Evolutionary conservation across 2,113 vertebrate genomes (phyloP).

Genomic region (Poecilia latipinna): DNA sequence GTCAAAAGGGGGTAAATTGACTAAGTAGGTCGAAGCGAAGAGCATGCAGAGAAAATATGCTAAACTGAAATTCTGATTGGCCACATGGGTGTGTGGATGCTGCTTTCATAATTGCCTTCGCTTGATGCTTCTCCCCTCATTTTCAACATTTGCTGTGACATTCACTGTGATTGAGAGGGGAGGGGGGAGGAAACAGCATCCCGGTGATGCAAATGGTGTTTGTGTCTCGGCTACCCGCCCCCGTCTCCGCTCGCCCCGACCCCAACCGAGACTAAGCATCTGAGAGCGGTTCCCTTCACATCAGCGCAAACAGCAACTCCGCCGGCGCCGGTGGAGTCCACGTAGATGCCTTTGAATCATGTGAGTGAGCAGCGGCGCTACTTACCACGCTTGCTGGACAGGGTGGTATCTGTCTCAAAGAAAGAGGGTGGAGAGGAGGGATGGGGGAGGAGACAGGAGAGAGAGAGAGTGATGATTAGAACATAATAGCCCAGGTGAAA

Average conservation of each 20-base stretch:
- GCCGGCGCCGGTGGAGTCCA: slow-evolving; percentile 29
- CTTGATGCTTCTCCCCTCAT: slow-evolving; percentile 53
- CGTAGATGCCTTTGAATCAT: slow-evolving; percentile 43
- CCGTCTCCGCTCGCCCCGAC: slow-evolving; percentile 8
- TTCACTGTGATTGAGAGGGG: slow-evolving; percentile 43
- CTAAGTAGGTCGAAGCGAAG: slow-evolving; percentile 62
- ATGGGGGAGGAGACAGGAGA: no score
- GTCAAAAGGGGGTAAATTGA: slow-evolving; percentile 74
- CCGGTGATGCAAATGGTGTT: slow-evolving; percentile 61
- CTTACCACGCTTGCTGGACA: slow-evolving; percentile 79
- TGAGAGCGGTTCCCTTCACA: slow-evolving; percentile 49
- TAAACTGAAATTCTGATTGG: slow-evolving; percentile 63
- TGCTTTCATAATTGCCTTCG: slow-evolving; percentile 64
- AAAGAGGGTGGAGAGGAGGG: slow-evolving; percentile 6
- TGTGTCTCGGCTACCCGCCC: neutral
- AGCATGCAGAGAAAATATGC: slow-evolving; percentile 60
- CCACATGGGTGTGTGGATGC: slow-evolving; percentile 60
- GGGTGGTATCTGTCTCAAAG: slow-evolving; percentile 70
- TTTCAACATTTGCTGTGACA: slow-evolving; percentile 58
- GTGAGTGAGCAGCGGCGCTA: slow-evolving; percentile 46
- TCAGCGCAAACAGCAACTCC: slow-evolving; percentile 42
- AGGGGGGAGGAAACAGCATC: slow-evolving; percentile 39
- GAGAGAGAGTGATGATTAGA: slow-evolving; percentile 51
- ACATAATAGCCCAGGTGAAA: slow-evolving; percentile 15
- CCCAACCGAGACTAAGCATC: slow-evolving; percentile 33